A percentile compares a stretch with the other conserved stretches of the same genome.
Conservation (phyloP, 2,113 vertebrate genomes). For the Polyodon spathula region DNA sequence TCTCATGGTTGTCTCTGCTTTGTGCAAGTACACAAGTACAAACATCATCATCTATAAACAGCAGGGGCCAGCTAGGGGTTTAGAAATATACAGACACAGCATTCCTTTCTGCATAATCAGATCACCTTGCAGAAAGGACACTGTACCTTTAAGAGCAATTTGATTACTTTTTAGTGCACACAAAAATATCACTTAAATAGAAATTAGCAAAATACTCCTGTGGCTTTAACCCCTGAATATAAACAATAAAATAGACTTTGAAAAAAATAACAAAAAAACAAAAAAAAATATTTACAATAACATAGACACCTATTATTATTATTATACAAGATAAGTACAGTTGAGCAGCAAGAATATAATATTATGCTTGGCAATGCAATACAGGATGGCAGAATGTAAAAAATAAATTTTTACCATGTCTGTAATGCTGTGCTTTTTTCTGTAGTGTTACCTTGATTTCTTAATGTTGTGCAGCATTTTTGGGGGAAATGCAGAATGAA, state of each 20-base stretch:
- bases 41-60: conserved; percentile 26
- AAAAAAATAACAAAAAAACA: too few relatives aligned
- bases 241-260: conserved; percentile 67
- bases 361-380: conserved; percentile 21
- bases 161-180: conserved; percentile 34
- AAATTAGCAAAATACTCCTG: conserved; percentile 45
- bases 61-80: conserved; percentile 22
- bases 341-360: conserved; percentile 56
- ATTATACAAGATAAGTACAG: conserved; percentile 53
- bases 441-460: conserved; percentile 34
- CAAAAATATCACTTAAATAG: conserved; percentile 39
- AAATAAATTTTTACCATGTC: conserved; percentile 36
- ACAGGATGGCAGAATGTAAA: conserved; percentile 25
- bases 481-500: conserved; percentile 42
- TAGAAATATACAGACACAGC: conserved; percentile 18
- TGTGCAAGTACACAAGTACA: conserved; percentile 65
- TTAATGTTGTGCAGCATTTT: conserved; percentile 50
- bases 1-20: conserved; percentile 41
- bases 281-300: conserved; percentile 42
- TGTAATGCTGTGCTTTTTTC: conserved; percentile 62
- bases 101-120: conserved; percentile 37
- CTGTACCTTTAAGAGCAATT: conserved; percentile 47
- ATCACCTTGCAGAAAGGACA: conserved; percentile 32
- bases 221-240: conserved; percentile 55
- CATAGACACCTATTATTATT: too few relatives aligned